These are phyloP conservation scores for Notamacropus eugenii DNA, from an alignment of 2,797 vertebrate species.

Conservation along the genomic window DNA sequence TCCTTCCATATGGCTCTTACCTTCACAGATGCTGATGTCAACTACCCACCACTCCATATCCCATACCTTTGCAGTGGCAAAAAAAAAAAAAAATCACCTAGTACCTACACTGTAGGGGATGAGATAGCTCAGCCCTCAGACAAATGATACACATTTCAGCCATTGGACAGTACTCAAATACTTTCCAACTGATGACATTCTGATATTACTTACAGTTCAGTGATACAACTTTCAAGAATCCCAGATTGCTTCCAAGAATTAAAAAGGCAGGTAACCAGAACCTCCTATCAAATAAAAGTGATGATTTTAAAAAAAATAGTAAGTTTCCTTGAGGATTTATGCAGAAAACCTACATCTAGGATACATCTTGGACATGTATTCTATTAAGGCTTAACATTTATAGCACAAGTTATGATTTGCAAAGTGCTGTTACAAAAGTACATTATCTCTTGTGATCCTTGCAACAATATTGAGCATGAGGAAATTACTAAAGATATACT, in stretches of 20 bases:
- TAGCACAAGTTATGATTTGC: background rate
- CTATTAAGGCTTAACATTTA: background rate
- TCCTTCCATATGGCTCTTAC: background rate
- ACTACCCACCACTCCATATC: background rate
- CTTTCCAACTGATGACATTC: background rate
- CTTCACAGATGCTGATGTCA: background rate
- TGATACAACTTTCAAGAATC: background rate
- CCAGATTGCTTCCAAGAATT: background rate
- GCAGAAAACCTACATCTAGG: background rate
- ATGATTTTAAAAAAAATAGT: background rate
- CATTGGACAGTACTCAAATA: background rate
- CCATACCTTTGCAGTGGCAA: background rate
- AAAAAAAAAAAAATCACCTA: background rate
- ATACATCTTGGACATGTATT: background rate
- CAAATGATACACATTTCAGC: background rate
- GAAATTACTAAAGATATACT: background rate
- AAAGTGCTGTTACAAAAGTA: slow-evolving; percentile 1
- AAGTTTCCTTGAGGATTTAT: background rate
- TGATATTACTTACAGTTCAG: background rate
- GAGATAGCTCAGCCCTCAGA: background rate
- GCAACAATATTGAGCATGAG: background rate
- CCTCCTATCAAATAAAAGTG: background rate
- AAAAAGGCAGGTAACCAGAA: background rate
- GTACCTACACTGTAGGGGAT: background rate
- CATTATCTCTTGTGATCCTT: slow-evolving; percentile 3